These are phyloP conservation scores for Esperia sulphurella DNA, from an alignment of 2,888 invertebrate species.

Conservation along the genomic window DNA sequence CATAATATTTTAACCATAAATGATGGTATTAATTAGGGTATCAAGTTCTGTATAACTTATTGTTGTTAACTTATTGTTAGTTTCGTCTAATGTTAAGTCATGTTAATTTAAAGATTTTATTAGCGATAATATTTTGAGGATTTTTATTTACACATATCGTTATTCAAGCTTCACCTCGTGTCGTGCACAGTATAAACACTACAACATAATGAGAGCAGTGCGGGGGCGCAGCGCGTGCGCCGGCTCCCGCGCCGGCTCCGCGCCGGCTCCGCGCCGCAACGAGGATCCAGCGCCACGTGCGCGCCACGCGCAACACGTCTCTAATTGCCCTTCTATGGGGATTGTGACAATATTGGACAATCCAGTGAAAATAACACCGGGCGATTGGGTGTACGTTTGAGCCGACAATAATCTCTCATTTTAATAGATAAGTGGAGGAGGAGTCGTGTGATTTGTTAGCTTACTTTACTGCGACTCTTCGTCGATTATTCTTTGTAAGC, in stretches of 20 bases:
- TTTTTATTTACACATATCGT: constrained; percentile 47
- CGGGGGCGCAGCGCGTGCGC: constrained; percentile 41
- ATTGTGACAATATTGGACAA: constrained; percentile 77
- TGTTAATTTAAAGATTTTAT: constrained; percentile 9
- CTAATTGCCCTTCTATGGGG: constrained; percentile 74
- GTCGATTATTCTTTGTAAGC: not conserved
- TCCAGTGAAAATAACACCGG: constrained; percentile 76
- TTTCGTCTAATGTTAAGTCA: not conserved
- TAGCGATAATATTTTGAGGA: constrained; percentile 14
- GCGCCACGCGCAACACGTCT: constrained; percentile 70
- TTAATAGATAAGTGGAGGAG: constrained; percentile 77
- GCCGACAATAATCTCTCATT: constrained; percentile 75
- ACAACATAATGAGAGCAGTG: constrained; percentile 49
- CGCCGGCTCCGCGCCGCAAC: constrained; percentile 18
- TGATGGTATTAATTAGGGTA: no score
- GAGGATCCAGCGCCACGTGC: constrained; percentile 49
- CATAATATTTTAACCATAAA: not conserved
- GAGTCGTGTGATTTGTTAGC: constrained; percentile 68
- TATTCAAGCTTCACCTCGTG: constrained; percentile 37
- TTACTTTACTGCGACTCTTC: constrained; percentile 20
- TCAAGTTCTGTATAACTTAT: no score
- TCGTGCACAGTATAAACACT: constrained; percentile 62
- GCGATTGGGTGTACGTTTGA: constrained; percentile 50
- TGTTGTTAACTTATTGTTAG: no score
- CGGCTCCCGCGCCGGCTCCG: constrained; percentile 16